Conservation (phyloP, 2,113 vertebrate species). For the Hylia prasina region DNA sequence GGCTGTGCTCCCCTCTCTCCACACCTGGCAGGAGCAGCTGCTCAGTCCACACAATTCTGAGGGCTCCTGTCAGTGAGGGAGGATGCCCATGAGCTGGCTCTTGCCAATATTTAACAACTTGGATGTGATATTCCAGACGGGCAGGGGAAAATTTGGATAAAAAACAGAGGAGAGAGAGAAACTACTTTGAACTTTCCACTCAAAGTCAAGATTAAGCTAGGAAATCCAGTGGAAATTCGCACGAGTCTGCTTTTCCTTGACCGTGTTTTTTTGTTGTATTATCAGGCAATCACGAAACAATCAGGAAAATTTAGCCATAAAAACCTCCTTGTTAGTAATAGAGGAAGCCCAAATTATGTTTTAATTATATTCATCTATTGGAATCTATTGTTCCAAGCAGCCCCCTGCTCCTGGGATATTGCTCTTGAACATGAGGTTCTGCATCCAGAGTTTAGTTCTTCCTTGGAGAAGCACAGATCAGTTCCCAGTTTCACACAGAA, state of each 20-base stretch:
- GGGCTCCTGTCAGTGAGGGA: neutral
- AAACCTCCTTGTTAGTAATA: neutral
- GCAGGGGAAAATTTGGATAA: neutral
- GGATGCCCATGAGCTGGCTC: neutral
- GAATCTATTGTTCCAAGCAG: accelerated
- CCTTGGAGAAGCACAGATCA: neutral
- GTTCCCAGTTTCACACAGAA: neutral
- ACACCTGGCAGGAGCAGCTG: neutral
- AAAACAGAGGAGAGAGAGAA: neutral
- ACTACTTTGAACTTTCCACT: neutral
- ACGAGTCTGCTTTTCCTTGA: neutral
- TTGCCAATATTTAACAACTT: neutral
- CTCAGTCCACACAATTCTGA: neutral
- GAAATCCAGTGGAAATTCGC: neutral
- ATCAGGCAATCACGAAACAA: neutral
- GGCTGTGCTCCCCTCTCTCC: no score
- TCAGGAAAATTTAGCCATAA: neutral
- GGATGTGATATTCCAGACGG: no score
- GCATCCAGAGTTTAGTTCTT: neutral
- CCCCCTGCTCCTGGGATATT: neutral
- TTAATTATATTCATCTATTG: neutral
- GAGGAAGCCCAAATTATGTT: neutral
- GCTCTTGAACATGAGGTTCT: neutral
- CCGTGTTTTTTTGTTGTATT: accelerated
- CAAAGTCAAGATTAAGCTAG: neutral